Percentiles rank a stretch among this genome's conserved stretches.
These are phyloP conservation scores for Vanessa tameamea DNA, from an alignment of 1,140 invertebrate species.

Conservation along the genomic window DNA sequence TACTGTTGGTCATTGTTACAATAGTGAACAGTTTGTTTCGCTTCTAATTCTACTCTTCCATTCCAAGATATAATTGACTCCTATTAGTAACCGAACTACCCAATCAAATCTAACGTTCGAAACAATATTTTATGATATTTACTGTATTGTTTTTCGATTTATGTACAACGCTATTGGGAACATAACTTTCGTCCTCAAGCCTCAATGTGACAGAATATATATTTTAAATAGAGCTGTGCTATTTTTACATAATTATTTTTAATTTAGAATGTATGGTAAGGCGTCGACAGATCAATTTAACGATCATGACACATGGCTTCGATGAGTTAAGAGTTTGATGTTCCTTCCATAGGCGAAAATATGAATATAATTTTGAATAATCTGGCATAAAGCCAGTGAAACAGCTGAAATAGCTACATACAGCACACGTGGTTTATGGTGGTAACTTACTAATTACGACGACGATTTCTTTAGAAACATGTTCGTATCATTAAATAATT, in stretches of 20 bases:
- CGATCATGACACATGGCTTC: not conserved
- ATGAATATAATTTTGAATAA: constrained; percentile 27
- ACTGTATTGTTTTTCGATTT: too few relatives aligned
- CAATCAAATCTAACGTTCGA: too few relatives aligned
- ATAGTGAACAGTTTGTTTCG: too few relatives aligned
- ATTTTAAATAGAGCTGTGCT: not conserved
- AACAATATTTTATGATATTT: too few relatives aligned
- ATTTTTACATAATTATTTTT: not conserved
- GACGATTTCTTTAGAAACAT: not conserved
- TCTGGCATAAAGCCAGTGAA: constrained; percentile 27
- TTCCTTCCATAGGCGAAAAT: constrained; percentile 26
- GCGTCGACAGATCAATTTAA: not conserved
- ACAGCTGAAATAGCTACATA: constrained; percentile 28
- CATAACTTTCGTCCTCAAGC: not conserved
- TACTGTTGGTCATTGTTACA: too few relatives aligned
- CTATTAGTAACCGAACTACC: too few relatives aligned
- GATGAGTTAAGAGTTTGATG: constrained; percentile 12
- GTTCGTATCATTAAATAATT: not conserved
- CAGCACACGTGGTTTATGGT: constrained; percentile 6
- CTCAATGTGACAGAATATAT: not conserved
- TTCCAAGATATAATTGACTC: too few relatives aligned
- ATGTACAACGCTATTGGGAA: not conserved
- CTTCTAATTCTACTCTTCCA: too few relatives aligned
- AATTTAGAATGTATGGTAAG: not conserved
- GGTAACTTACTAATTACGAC: constrained; percentile 19